Percentiles rank a stretch among this genome's conserved stretches.
These are phyloP conservation scores for Ceratotherium simum DNA, from an alignment of 2,113 vertebrate species.

Conservation along the genomic window DNA sequence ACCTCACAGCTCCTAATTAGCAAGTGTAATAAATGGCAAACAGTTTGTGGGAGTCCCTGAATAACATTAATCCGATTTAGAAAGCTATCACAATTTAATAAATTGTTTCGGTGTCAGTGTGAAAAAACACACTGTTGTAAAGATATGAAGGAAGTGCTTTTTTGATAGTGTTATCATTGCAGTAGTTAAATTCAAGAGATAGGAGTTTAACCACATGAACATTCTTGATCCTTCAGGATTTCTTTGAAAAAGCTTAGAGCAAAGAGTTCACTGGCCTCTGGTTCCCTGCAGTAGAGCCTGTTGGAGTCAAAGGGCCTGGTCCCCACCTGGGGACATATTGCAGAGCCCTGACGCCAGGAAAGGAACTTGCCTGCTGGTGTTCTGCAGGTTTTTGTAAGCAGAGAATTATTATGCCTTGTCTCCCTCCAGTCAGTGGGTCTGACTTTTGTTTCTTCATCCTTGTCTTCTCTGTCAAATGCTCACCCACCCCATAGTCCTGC, in stretches of 20 bases:
- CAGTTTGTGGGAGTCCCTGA: slow-evolving; percentile 69
- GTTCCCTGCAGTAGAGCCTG: background rate
- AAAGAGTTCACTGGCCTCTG: background rate
- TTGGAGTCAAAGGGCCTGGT: background rate
- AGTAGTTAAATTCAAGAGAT: background rate
- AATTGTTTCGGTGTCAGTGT: slow-evolving; percentile 62
- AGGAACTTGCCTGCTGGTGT: background rate
- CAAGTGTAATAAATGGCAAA: slow-evolving; percentile 77
- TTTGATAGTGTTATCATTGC: background rate
- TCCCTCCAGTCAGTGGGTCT: background rate
- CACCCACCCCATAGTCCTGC: background rate
- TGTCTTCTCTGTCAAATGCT: background rate
- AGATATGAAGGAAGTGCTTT: background rate
- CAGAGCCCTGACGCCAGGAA: background rate
- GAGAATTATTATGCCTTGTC: background rate
- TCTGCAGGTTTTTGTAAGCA: background rate
- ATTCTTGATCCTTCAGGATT: background rate
- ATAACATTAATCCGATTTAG: slow-evolving; percentile 77
- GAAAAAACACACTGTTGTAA: background rate
- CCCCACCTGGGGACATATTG: background rate
- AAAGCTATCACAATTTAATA: slow-evolving; percentile 71
- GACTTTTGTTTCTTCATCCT: background rate
- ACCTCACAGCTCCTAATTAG: slow-evolving; percentile 74
- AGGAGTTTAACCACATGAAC: background rate
- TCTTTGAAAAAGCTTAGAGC: background rate